A percentile compares a stretch with the other conserved stretches of the same genome.
These are phyloP conservation scores for Brachionus angularis DNA, from an alignment of 1,140 invertebrate species.

Conservation along the genomic window DNA sequence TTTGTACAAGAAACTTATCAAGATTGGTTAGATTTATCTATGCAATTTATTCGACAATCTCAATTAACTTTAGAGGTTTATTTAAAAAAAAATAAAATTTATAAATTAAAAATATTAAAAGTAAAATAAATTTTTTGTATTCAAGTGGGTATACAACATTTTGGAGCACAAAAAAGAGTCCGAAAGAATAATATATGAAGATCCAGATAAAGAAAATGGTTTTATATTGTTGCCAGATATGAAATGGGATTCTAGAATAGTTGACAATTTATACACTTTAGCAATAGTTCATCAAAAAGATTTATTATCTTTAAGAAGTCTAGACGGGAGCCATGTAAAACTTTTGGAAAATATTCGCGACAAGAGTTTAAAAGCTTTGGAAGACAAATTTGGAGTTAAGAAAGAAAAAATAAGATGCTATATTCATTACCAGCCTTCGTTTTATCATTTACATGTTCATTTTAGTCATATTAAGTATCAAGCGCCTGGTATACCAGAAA, in stretches of 20 bases:
- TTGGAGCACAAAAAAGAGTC: slow-evolving; percentile 80
- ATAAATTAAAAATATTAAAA: slow-evolving; percentile 38
- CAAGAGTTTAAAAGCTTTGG: slow-evolving; percentile 70
- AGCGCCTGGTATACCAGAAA: slow-evolving; percentile 71
- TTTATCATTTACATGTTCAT: slow-evolving; percentile 92
- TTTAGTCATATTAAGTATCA: slow-evolving; percentile 78
- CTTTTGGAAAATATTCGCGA: slow-evolving; percentile 74
- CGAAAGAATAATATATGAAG: slow-evolving; percentile 79
- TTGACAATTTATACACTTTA: slow-evolving; percentile 74
- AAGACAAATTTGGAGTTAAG: slow-evolving; percentile 71
- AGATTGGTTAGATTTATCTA: slow-evolving; percentile 72
- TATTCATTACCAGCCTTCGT: slow-evolving; percentile 92
- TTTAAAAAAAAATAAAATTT: slow-evolving; percentile 59
- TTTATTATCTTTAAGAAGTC: slow-evolving; percentile 77
- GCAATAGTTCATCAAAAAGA: slow-evolving; percentile 70
- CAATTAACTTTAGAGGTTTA: slow-evolving; percentile 60
- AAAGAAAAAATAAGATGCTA: slow-evolving; percentile 71
- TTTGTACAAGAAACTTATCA: slow-evolving; percentile 78
- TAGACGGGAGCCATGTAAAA: slow-evolving; percentile 71
- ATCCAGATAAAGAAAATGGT: slow-evolving; percentile 69
- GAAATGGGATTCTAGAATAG: slow-evolving; percentile 80
- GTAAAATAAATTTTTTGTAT: slow-evolving; percentile 51
- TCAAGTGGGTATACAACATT: slow-evolving; percentile 93
- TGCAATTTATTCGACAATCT: slow-evolving; percentile 66
- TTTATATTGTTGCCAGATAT: slow-evolving; percentile 85